Percentiles rank a stretch among this genome's conserved stretches.
These are phyloP conservation scores for Macrosoma leucophasiata DNA, from an alignment of 2,888 invertebrate species.

Conservation along the genomic window DNA sequence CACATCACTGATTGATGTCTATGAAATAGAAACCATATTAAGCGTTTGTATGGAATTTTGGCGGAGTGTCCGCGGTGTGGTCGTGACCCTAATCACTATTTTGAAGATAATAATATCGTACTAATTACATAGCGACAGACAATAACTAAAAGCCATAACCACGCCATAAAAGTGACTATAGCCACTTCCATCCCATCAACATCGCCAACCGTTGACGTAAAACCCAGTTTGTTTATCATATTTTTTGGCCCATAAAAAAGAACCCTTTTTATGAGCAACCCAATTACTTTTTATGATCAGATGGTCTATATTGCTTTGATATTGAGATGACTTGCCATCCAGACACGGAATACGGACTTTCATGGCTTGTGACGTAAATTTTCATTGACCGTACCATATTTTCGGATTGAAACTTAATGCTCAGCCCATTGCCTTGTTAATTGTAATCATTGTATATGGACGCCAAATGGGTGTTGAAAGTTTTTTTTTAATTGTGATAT, in stretches of 20 bases:
- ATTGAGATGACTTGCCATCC: slow-evolving; percentile 53
- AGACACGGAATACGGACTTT: slow-evolving; percentile 36
- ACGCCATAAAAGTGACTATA: slow-evolving; percentile 2
- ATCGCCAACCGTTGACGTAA: slow-evolving; percentile 32
- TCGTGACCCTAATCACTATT: not conserved
- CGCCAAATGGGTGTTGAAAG: too few relatives aligned
- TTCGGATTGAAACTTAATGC: slow-evolving; percentile 29
- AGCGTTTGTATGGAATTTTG: too few relatives aligned
- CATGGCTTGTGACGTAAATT: slow-evolving; percentile 33
- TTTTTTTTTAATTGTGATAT: too few relatives aligned
- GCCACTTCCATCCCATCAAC: slow-evolving; percentile 12
- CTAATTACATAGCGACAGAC: not conserved
- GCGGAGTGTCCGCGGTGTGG: too few relatives aligned
- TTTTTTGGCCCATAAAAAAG: slow-evolving; percentile 66
- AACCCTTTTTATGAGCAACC: slow-evolving; percentile 69
- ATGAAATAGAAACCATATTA: too few relatives aligned
- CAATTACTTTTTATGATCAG: slow-evolving; percentile 72
- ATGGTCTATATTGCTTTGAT: slow-evolving; percentile 60
- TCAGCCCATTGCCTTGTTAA: too few relatives aligned
- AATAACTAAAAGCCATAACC: slow-evolving; percentile 2
- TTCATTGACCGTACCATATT: slow-evolving; percentile 32
- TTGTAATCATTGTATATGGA: too few relatives aligned
- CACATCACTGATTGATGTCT: too few relatives aligned
- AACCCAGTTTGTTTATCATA: slow-evolving; percentile 62
- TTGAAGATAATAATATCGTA: not conserved